A percentile compares a stretch with the other conserved stretches of the same genome.
Evolutionary conservation across 2,797 vertebrate species (phyloP).

Genomic region (Pipistrellus kuhlii): DNA sequence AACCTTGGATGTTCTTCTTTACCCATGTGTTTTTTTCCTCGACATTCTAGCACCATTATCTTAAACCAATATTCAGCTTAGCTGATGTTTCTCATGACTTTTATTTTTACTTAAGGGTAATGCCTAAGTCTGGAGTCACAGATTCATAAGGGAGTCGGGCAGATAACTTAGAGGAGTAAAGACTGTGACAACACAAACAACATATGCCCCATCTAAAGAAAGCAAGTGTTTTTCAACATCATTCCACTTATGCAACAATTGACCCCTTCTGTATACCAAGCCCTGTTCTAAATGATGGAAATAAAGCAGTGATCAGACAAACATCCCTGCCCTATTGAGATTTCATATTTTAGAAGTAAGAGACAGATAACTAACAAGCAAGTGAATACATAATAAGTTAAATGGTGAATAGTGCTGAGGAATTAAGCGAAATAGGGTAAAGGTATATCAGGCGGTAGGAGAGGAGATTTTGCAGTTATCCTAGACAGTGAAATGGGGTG

Average conservation of each 20-base stretch:
- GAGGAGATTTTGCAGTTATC: not conserved
- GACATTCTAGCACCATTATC: not conserved
- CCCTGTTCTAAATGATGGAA: not conserved
- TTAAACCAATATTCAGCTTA: conserved; percentile 26
- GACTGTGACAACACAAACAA: not conserved
- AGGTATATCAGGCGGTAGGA: not conserved
- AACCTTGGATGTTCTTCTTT: not conserved
- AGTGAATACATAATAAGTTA: not conserved
- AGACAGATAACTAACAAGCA: not conserved
- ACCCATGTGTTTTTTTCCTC: not conserved
- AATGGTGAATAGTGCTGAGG: not conserved
- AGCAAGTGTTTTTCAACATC: not conserved
- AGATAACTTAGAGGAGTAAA: not conserved
- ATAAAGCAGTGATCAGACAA: not conserved
- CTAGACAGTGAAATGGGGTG: not conserved
- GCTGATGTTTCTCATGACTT: not conserved
- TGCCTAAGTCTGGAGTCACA: not conserved
- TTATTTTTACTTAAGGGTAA: conserved; percentile 10
- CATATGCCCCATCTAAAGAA: not conserved
- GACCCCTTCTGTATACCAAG: not conserved
- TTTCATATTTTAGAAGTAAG: not conserved
- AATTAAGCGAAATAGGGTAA: not conserved
- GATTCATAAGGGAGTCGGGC: not conserved
- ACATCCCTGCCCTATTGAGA: not conserved
- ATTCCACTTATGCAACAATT: not conserved